Percentiles rank a stretch among this genome's conserved stretches.
These are phyloP conservation scores for Anas georgica DNA, from an alignment of 2,797 vertebrate genomes.

Conservation along the genomic window DNA sequence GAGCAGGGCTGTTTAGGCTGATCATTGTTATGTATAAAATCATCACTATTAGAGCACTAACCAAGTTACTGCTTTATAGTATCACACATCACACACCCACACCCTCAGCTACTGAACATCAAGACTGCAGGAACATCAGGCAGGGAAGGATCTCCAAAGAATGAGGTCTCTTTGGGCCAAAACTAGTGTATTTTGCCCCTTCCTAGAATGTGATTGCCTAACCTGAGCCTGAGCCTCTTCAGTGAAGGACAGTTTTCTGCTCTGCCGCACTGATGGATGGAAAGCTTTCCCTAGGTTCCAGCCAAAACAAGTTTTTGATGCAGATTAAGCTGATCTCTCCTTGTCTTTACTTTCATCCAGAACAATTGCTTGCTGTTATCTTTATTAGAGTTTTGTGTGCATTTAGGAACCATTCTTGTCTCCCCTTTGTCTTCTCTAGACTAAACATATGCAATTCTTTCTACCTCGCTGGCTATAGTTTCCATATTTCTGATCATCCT, in stretches of 20 bases:
- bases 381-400: background rate
- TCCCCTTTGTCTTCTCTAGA: slow-evolving; percentile 15
- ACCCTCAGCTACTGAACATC: background rate
- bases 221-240: background rate
- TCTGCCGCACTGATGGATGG: accelerated
- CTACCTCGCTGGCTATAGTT: background rate
- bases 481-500: background rate
- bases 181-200: background rate
- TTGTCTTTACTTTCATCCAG: background rate
- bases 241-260: background rate
- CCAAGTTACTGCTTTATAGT: background rate
- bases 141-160: background rate
- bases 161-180: background rate
- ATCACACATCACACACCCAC: background rate
- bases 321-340: background rate
- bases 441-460: slow-evolving; percentile 41
- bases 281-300: background rate
- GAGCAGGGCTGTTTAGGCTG: background rate
- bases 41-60: background rate
- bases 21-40: background rate
- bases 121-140: background rate
- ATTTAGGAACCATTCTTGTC: background rate
- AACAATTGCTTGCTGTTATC: background rate
- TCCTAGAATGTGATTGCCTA: background rate
- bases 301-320: background rate